A percentile compares a stretch with the other conserved stretches of the same genome.
phyloP scores from a whole-genome alignment of 2,888 invertebrate species.

The Drosophila dives region DNA sequence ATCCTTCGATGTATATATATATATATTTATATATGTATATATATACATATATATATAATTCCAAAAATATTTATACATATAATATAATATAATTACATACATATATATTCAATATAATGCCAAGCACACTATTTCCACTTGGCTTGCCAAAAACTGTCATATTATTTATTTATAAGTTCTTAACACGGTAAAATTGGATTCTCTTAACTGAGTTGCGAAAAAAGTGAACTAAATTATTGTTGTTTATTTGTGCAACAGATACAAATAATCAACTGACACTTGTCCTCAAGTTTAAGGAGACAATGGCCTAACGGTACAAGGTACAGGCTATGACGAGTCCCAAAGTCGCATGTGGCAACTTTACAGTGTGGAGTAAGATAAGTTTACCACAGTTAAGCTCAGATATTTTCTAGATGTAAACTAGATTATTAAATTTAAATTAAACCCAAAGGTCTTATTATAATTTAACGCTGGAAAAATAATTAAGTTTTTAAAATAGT shows the following conservation, averaged over 20 bases:
- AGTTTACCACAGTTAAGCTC: not conserved
- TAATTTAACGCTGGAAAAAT: not conserved
- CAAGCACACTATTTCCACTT: conserved; percentile 10
- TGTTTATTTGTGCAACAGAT: not conserved
- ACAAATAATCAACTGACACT: not conserved
- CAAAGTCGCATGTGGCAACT: too few species aligned
- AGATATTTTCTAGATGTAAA: too few species aligned
- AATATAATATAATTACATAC: not conserved
- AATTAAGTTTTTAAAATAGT: not conserved
- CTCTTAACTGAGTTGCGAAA: not conserved
- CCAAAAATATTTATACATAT: not conserved
- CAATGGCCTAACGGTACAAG: not conserved
- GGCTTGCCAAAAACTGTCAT: conserved; percentile 1
- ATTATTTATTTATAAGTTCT: conserved; percentile 1
- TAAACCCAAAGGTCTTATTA: not conserved
- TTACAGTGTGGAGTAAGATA: too few species aligned
- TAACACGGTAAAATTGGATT: not conserved
- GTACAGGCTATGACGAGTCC: not conserved
- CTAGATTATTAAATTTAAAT: too few species aligned
- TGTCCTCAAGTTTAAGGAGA: not conserved
- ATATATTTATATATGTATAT: conserved; percentile 1
- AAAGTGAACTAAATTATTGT: not conserved
- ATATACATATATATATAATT: not conserved
- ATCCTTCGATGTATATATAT: conserved; percentile 38
- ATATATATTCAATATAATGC: conserved; percentile 4